phyloP scores from a whole-genome alignment of 2,888 invertebrate genomes.

The Athetis lepigone region DNA sequence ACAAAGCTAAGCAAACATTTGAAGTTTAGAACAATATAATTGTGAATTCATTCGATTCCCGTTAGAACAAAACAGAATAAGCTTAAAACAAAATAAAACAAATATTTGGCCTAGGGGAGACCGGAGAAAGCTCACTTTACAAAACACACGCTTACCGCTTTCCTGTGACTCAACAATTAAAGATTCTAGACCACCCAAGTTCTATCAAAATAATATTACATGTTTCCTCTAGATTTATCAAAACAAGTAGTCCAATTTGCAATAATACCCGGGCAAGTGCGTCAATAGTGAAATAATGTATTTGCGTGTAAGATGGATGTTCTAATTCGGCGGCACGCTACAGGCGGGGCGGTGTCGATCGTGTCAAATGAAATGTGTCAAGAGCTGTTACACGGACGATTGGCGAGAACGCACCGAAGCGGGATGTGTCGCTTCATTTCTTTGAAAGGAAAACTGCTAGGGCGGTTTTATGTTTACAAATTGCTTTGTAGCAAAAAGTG shows the following conservation, averaged over 20 bases:
- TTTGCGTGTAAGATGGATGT: conserved; percentile 72
- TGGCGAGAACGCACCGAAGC: conserved; percentile 70
- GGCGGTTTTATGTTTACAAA: conserved; percentile 61
- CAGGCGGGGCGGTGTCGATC: conserved; percentile 70
- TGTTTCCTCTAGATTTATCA: conserved; percentile 36
- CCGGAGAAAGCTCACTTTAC: background rate
- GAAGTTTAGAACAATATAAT: too few relatives aligned
- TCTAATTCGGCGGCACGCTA: conserved; percentile 75
- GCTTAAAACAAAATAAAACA: background rate
- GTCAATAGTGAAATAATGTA: conserved; percentile 67
- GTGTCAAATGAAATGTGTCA: conserved; percentile 87
- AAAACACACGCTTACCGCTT: conserved; percentile 12
- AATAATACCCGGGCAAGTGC: conserved; percentile 45
- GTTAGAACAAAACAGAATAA: too few relatives aligned
- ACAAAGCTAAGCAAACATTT: too few relatives aligned
- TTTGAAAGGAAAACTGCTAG: conserved; percentile 66
- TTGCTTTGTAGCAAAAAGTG: conserved; percentile 56
- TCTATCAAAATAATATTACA: conserved; percentile 38
- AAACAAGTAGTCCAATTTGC: conserved; percentile 38
- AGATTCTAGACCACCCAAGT: conserved; percentile 46
- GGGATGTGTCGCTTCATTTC: conserved; percentile 60
- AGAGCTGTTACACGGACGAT: conserved; percentile 87
- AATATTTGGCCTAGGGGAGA: background rate
- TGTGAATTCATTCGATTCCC: too few relatives aligned
- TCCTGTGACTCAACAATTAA: conserved; percentile 13